A percentile compares a stretch with the other conserved stretches of the same genome.
Conservation (phyloP, 1,140 invertebrate genomes). For the Plectus sambesii region DNA sequence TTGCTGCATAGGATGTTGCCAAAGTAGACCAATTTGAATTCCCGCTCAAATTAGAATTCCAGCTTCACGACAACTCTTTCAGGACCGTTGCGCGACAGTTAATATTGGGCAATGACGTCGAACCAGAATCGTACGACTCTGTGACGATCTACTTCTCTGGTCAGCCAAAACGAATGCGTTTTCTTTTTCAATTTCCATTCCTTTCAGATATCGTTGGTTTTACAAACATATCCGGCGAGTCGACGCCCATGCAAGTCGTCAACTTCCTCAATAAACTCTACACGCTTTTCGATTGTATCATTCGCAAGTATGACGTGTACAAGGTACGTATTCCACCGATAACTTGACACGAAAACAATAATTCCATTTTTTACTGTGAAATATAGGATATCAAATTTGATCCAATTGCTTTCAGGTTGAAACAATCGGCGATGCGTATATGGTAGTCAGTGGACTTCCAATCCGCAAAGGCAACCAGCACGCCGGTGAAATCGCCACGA, state of each 20-base stretch:
- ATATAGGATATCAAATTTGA: neutral
- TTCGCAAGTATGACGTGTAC: slow-evolving; percentile 64
- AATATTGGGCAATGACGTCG: slow-evolving; percentile 71
- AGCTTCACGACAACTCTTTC: slow-evolving; percentile 1
- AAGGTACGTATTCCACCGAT: no score
- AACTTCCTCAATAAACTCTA: slow-evolving; percentile 68
- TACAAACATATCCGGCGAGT: slow-evolving; percentile 80
- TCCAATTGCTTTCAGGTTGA: slow-evolving; percentile 25
- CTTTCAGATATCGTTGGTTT: slow-evolving; percentile 94
- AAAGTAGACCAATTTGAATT: slow-evolving; percentile 49
- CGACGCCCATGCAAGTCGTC: slow-evolving; percentile 53
- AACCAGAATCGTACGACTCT: slow-evolving; percentile 77
- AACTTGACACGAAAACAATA: no score
- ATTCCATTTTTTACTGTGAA: no score
- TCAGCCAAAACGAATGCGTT: no score
- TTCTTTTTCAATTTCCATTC: no score
- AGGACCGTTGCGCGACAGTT: slow-evolving; percentile 61
- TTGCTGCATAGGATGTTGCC: slow-evolving; percentile 78
- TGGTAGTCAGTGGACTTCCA: slow-evolving; percentile 55
- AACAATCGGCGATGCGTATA: slow-evolving; percentile 54
- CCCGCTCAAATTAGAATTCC: neutral
- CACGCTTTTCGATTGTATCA: slow-evolving; percentile 62
- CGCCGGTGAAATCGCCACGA: slow-evolving; percentile 65
- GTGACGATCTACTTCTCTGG: slow-evolving; percentile 56
- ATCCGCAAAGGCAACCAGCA: slow-evolving; percentile 59